phyloP scores from a whole-genome alignment of 1,140 invertebrate species.

The Lutraria rhynchaena region DNA sequence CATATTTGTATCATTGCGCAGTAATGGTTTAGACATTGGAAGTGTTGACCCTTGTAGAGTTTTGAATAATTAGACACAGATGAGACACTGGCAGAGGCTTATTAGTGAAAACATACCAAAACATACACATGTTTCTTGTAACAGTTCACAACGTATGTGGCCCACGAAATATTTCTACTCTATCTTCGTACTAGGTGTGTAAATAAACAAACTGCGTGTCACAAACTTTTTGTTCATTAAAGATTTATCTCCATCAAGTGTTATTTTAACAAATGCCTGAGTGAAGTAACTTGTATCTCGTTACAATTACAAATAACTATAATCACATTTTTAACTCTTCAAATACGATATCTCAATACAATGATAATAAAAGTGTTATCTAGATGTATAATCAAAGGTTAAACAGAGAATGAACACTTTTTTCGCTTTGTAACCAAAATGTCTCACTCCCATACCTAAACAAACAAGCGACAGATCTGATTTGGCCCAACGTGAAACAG shows the following conservation, averaged over 20 bases:
- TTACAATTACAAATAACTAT: conserved; percentile 12
- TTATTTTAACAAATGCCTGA: conserved; percentile 16
- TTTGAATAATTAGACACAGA: too few species aligned
- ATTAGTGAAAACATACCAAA: too few species aligned
- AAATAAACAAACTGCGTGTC: conserved; percentile 26
- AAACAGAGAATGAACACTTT: conserved; percentile 31
- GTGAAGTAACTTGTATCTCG: neutral
- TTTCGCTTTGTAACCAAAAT: conserved; percentile 2
- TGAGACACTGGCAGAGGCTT: too few species aligned
- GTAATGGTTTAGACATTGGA: too few species aligned
- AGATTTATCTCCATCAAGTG: conserved; percentile 30
- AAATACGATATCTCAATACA: neutral
- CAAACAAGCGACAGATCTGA: conserved; percentile 16
- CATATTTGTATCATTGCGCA: too few species aligned
- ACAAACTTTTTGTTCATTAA: neutral
- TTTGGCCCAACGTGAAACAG: neutral
- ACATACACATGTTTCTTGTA: conserved; percentile 3
- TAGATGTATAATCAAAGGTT: neutral
- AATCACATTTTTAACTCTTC: conserved; percentile 9
- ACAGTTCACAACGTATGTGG: conserved; percentile 7
- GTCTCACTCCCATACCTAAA: neutral
- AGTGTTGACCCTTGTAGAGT: too few species aligned
- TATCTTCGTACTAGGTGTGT: neutral
- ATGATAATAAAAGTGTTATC: conserved; percentile 27
- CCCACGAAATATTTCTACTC: neutral